Base-by-base conservation (phyloP, 2,888 invertebrate species). In the Acheta domesticus region DNA sequence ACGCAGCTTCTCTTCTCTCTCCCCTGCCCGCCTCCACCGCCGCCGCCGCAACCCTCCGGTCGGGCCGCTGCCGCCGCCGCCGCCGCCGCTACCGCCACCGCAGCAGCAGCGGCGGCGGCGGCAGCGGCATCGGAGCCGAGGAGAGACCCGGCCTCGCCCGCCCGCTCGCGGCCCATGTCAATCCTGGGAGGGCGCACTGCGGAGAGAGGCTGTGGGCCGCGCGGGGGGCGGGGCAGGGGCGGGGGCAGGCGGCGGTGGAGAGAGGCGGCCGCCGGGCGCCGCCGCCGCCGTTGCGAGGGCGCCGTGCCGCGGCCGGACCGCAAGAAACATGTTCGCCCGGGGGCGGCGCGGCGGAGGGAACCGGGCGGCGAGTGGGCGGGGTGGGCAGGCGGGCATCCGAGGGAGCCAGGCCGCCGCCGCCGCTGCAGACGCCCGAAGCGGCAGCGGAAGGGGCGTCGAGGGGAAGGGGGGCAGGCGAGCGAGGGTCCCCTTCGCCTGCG, bases 311-410 rank as follows among this genome's bases (percentile, higher is more conserved):
- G 62, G 62, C 62, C 62, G 62, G 62, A 62, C 62, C 62, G 62
- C 62, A 62, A 62, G 62, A 62, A 62, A 62, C 62, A 62, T 62
- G 62, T 62, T 62, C 62, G 62, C 62, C 62, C 62, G 16, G 62
- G 12, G 62, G 62, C 62, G 62, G 62, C n/a, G 62, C 62, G 62
- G 62, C n/a, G 62, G 16, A n/a, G 62, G 62, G 62, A 19, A n/a
- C 16, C n/a, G 62, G 16, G 62, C 16, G 62, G 62, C 11, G 62
- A 62, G 62, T 62, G 62, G 62, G n/a, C 36, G 36, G 62, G 62
- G 12, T n/a, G 62, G n/a, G 16, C n/a, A 12, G n/a, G 62, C 16
- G 16, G n/a, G 62, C 62, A 36, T 36, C 36, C 36, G 36, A 36
- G 36, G 36, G 36, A 36, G 36, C 5, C 36, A 36, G 36, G 36